Percentiles rank a stretch among this genome's conserved stretches.
phyloP scores from a whole-genome alignment of 2,797 vertebrate genomes.

The Poecilia velifera region DNA sequence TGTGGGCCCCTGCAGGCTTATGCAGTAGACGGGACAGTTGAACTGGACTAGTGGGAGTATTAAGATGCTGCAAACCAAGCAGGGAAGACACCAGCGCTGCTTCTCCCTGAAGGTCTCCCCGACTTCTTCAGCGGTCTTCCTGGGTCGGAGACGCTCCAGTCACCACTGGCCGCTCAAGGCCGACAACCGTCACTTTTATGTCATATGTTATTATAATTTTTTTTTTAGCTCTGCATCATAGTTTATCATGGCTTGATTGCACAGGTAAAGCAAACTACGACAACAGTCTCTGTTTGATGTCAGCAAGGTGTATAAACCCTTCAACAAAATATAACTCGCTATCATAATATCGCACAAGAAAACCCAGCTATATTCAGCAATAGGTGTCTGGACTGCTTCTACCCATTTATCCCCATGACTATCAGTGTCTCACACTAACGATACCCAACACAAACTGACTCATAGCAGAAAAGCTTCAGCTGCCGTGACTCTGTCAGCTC shows the following conservation, averaged over 20 bases:
- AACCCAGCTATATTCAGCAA: conserved; percentile 60
- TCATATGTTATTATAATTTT: conserved; percentile 43
- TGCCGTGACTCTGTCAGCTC: conserved; percentile 53
- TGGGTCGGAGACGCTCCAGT: conserved; percentile 51
- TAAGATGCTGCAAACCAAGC: conserved; percentile 56
- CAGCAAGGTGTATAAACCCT: conserved; percentile 60
- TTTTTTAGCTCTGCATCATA: conserved; percentile 68
- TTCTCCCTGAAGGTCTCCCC: conserved; percentile 48
- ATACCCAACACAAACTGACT: conserved; percentile 63
- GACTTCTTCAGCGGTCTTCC: conserved; percentile 66
- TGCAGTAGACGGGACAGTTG: conserved; percentile 65
- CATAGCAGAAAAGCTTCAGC: conserved; percentile 50
- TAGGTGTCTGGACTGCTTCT: conserved; percentile 61
- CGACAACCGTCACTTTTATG: conserved; percentile 58
- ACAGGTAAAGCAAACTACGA: conserved; percentile 74
- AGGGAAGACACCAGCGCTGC: conserved; percentile 52
- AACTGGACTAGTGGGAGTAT: conserved; percentile 59
- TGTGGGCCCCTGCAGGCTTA: conserved; percentile 39
- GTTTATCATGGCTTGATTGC: conserved; percentile 77
- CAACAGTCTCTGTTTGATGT: conserved; percentile 83
- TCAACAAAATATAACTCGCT: conserved; percentile 51
- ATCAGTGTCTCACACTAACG: conserved; percentile 71
- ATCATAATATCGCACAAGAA: conserved; percentile 53
- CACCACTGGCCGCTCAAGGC: conserved; percentile 40
- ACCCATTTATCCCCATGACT: conserved; percentile 57